Evolutionary conservation across 2,113 vertebrate species (phyloP).

Genomic region (Hipposideros armiger): DNA sequence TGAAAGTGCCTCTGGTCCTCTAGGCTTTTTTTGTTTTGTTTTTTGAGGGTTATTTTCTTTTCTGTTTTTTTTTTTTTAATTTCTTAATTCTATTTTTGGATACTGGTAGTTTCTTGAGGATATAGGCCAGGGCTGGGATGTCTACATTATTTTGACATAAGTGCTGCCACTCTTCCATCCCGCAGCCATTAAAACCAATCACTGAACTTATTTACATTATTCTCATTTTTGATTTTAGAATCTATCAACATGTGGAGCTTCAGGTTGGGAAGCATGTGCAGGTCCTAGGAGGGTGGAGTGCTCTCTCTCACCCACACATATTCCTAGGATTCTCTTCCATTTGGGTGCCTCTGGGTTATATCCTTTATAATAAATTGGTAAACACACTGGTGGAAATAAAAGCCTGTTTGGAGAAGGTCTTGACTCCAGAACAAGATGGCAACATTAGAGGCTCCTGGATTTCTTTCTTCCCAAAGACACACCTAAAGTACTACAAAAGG

Average conservation of each 20-base stretch:
- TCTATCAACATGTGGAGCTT: not conserved
- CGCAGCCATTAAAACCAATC: not conserved
- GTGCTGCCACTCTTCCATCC: not conserved
- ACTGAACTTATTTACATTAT: not conserved
- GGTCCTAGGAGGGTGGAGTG: not conserved
- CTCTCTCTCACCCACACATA: no score
- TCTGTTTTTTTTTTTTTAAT: not conserved
- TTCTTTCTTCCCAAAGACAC: not conserved
- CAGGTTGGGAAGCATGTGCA: no score
- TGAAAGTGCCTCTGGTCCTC: not conserved
- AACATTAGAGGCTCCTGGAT: not conserved
- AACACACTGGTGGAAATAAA: not conserved
- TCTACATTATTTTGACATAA: not conserved
- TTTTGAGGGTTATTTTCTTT: no score
- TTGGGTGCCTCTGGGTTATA: not conserved
- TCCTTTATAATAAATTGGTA: not conserved
- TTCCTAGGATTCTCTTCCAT: not conserved
- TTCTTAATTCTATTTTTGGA: not conserved
- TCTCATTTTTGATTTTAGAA: not conserved
- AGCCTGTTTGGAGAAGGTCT: not conserved
- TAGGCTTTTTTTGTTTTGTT: not conserved
- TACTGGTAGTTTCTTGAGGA: not conserved
- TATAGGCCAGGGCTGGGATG: not conserved
- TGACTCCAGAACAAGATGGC: not conserved
- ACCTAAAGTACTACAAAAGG: not conserved